phyloP scores from a whole-genome alignment of 2,888 invertebrate species.

The Tiphia femorata region DNA sequence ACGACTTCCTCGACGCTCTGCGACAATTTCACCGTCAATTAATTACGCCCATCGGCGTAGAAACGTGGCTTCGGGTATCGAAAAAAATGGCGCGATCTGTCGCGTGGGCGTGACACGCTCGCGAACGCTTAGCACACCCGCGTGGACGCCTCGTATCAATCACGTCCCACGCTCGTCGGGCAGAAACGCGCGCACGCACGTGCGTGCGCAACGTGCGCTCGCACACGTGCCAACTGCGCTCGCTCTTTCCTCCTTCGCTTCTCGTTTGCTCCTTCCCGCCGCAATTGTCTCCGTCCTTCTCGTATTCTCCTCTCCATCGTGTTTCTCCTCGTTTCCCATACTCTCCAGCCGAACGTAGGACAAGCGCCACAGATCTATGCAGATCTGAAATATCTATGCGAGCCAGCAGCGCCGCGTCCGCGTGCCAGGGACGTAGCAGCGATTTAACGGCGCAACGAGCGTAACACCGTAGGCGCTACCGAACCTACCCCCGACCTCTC shows the following conservation, averaged over 20 bases:
- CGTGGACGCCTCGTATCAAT: conserved; percentile 22
- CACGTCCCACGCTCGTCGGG: conserved; percentile 22
- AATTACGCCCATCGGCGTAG: neutral
- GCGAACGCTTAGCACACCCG: conserved; percentile 20
- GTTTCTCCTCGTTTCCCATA: too few relatives aligned
- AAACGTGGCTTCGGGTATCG: neutral
- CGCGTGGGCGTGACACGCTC: conserved; percentile 19
- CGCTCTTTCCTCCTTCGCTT: too few relatives aligned
- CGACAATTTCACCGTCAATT: too few relatives aligned
- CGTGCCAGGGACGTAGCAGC: neutral
- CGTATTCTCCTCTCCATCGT: too few relatives aligned
- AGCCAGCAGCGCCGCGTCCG: neutral
- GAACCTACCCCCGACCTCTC: too few relatives aligned
- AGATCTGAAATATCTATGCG: conserved; percentile 20
- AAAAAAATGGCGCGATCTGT: neutral
- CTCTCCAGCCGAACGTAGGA: too few relatives aligned
- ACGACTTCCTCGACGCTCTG: too few relatives aligned
- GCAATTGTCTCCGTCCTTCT: too few relatives aligned
- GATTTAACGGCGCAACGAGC: neutral
- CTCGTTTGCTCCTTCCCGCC: too few relatives aligned
- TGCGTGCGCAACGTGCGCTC: conserved; percentile 4
- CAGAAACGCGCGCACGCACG: conserved; percentile 15
- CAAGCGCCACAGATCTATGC: conserved; percentile 18
- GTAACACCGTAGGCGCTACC: too few relatives aligned
- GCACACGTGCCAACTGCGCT: too few relatives aligned